Evolutionary conservation across 2,113 vertebrate species (phyloP).

Genomic region (Galemys pyrenaicus): DNA sequence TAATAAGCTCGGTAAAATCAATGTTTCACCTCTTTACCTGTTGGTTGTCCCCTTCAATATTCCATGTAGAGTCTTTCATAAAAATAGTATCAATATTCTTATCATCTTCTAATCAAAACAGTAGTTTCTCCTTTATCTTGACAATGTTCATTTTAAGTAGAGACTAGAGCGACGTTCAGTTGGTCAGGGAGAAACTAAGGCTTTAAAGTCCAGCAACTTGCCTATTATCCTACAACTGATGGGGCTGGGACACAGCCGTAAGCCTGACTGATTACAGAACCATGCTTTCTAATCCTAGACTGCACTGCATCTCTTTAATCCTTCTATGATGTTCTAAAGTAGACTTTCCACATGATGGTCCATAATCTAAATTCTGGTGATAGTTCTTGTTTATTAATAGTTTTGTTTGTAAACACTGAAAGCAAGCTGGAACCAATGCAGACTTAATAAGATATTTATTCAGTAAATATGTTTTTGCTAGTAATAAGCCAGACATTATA

Average conservation of each 20-base stretch:
- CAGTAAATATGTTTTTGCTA: not conserved
- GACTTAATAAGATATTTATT: not conserved
- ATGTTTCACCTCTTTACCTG: fast-evolving
- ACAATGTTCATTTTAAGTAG: not conserved
- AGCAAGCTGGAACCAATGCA: not conserved
- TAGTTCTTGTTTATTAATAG: not conserved
- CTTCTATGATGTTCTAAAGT: not conserved
- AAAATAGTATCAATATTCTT: not conserved
- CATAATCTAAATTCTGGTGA: not conserved
- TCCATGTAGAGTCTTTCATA: not conserved
- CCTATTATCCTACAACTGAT: not conserved
- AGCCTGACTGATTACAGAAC: not conserved
- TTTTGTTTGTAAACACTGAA: not conserved
- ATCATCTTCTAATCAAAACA: not conserved
- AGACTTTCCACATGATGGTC: not conserved
- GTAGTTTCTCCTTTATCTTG: not conserved
- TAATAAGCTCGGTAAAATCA: not conserved
- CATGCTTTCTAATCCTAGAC: not conserved
- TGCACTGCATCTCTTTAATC: not conserved
- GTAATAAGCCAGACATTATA: not conserved
- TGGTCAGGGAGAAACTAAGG: not conserved
- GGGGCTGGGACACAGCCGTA: not conserved
- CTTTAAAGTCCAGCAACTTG: not conserved
- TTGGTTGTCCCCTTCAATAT: not conserved
- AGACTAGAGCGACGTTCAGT: not conserved